Percentiles rank a stretch among this genome's conserved stretches.
Evolutionary conservation across 2,888 invertebrate species (phyloP).

Genomic region (Synanthedon myopaeformis): DNA sequence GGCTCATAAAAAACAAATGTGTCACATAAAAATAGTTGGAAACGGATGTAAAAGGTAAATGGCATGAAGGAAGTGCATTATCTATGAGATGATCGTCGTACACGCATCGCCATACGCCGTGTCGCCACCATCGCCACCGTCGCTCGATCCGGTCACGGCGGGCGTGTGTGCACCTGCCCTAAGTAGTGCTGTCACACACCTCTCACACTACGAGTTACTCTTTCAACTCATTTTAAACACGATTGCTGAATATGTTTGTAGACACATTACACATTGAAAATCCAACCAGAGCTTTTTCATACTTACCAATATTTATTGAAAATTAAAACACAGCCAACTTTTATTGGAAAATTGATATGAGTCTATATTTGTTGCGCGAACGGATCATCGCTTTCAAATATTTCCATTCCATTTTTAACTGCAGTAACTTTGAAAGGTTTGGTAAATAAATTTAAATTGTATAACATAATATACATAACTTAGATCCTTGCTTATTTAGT

Average conservation of each 20-base stretch:
- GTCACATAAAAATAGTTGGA: constrained; percentile 30
- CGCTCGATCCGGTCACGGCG: constrained; percentile 13
- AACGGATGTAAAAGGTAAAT: constrained; percentile 28
- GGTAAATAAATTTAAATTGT: too few species aligned
- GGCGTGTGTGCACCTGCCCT: constrained; percentile 38
- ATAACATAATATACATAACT: too few species aligned
- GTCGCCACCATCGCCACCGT: constrained; percentile 15
- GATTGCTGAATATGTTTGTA: too few species aligned
- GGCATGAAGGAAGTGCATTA: constrained; percentile 20
- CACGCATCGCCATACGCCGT: constrained; percentile 12
- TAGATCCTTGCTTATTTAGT: too few species aligned
- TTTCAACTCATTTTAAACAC: not conserved
- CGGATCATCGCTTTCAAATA: too few species aligned
- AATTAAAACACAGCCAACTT: too few species aligned
- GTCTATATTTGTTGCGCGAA: too few species aligned
- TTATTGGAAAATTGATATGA: too few species aligned
- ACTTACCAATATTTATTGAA: too few species aligned
- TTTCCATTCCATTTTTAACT: too few species aligned
- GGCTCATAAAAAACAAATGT: constrained; percentile 21
- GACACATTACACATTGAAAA: too few species aligned
- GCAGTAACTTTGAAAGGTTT: too few species aligned
- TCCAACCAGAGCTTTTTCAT: not conserved
- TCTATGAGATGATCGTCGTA: constrained; percentile 14
- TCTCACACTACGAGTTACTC: not conserved
- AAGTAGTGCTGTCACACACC: constrained; percentile 6